Evolutionary conservation across 92 coral and sea anemone species (phyloP), one percentile per base, ranked within the genome.

Genomic region (Umimayanthus kanabou): DNA sequence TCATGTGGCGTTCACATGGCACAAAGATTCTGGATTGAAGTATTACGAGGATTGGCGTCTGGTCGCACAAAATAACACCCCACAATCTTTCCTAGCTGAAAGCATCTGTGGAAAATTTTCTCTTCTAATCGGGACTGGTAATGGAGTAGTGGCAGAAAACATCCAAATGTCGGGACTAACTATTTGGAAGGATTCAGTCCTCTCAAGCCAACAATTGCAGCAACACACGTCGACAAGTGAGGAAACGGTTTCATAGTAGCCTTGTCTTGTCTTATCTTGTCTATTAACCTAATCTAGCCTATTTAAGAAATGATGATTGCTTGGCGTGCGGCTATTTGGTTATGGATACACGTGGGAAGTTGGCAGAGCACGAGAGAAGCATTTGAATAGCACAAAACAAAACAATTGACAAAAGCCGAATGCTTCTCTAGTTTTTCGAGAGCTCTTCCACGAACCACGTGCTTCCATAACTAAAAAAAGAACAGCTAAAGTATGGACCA

Each of bases 101-200:
- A 23, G 25, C 6, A 43, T 18, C n/a, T 18, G 40, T 43, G 39
- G 20, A 6, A 26, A 9, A n/a, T 0, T 8, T 8, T 6, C 1
- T 40, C 81, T 77, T 13, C 0, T 47, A 25, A 9, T 77, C 25
- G 81, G 81, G 29, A 77, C 18, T 61, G 25, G 37, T 28, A 1
- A 45, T 23, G 64, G 14, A 28, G 14, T 39, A 2, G 57, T 9
- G 6, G 29, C 81, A 25, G 81, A 77, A 77, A 77, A 77, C 81
- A 77, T 77, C 5, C 81, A 77, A 47, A 77, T 77, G 37, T 77
- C 40, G 23, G 81, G 81, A 11, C 64, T 77, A 45, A 77, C 81
- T 6, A 77, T 77, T 33, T 45, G 64, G 81, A 45, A 77, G 6
- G 6, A 8, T 77, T 53, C 58, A 53, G 13, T 4, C 2, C 77